Evolutionary conservation across 1,140 invertebrate genomes (phyloP).

Genomic region (Nasonia longicornis): DNA sequence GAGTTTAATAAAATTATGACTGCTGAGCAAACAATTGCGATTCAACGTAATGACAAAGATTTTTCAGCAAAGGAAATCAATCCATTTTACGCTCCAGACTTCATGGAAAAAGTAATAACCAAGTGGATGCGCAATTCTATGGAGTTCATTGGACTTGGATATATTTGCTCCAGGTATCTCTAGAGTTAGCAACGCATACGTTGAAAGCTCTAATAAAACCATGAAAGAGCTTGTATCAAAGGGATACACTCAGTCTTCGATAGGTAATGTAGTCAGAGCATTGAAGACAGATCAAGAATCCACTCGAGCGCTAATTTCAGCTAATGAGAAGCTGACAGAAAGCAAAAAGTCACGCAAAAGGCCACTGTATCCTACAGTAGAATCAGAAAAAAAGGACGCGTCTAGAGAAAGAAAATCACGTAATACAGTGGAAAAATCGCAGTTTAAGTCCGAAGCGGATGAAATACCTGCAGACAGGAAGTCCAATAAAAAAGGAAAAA

Average conservation of each 20-base stretch:
- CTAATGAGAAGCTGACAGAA: not conserved
- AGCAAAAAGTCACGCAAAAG: no score
- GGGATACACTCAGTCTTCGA: not conserved
- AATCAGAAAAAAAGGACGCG: not conserved
- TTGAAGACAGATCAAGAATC: not conserved
- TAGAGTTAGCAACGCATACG: slow-evolving; percentile 28
- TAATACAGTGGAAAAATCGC: not conserved
- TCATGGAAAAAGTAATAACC: slow-evolving; percentile 11
- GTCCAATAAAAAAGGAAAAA: not conserved
- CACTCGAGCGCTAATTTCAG: not conserved
- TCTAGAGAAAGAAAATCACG: no score
- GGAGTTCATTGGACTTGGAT: not conserved
- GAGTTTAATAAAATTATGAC: no score
- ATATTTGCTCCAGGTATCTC: slow-evolving; percentile 18
- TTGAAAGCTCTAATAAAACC: slow-evolving; percentile 28
- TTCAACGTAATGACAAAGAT: no score
- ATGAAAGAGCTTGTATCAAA: slow-evolving; percentile 28
- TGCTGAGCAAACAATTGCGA: no score
- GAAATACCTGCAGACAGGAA: no score
- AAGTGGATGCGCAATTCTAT: slow-evolving; percentile 32
- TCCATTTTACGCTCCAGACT: slow-evolving; percentile 35
- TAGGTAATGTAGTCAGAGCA: slow-evolving; percentile 5
- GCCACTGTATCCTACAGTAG: no score
- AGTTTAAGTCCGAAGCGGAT: not conserved
- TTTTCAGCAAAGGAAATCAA: not conserved